Conservation (phyloP, 1,140 invertebrate species). For the Ceratina japonica region DNA sequence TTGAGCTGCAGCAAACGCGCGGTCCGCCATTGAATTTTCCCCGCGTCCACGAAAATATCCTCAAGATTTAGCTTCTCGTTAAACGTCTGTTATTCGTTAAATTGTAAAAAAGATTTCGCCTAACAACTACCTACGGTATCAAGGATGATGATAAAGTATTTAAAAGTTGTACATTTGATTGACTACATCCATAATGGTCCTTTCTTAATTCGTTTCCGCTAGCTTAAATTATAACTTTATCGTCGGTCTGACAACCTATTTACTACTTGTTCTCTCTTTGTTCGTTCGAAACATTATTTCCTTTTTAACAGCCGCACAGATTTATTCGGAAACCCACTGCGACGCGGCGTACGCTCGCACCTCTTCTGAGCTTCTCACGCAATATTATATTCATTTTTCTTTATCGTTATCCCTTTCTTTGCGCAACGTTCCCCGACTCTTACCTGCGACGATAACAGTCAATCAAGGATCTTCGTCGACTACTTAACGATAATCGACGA, state of each 20-base stretch:
- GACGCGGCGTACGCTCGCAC: neutral
- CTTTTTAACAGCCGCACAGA: slow-evolving; percentile 7
- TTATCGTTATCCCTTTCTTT: neutral
- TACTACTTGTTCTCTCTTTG: slow-evolving; percentile 17
- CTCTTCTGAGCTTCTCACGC: neutral
- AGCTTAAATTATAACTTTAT: slow-evolving; percentile 7
- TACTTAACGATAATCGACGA: no score
- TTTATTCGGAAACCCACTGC: slow-evolving; percentile 8
- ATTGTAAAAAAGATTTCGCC: no score
- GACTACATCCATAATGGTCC: neutral
- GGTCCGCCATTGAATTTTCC: slow-evolving; percentile 5
- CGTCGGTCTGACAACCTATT: neutral
- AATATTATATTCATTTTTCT: neutral
- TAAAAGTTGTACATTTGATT: neutral
- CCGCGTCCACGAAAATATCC: neutral
- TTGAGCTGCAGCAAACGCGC: slow-evolving; percentile 26
- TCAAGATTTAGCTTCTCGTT: no score
- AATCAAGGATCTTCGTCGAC: slow-evolving; percentile 38
- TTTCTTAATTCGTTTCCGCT: neutral
- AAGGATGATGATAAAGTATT: no score
- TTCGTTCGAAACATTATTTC: slow-evolving; percentile 25
- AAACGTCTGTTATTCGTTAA: no score
- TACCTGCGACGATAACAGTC: neutral
- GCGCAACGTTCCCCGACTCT: slow-evolving; percentile 38
- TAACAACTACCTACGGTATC: no score